A percentile compares a stretch with the other conserved stretches of the same genome.
Evolutionary conservation across 2,797 vertebrate species (phyloP).

Genomic region (Jordanella pulchra): DNA sequence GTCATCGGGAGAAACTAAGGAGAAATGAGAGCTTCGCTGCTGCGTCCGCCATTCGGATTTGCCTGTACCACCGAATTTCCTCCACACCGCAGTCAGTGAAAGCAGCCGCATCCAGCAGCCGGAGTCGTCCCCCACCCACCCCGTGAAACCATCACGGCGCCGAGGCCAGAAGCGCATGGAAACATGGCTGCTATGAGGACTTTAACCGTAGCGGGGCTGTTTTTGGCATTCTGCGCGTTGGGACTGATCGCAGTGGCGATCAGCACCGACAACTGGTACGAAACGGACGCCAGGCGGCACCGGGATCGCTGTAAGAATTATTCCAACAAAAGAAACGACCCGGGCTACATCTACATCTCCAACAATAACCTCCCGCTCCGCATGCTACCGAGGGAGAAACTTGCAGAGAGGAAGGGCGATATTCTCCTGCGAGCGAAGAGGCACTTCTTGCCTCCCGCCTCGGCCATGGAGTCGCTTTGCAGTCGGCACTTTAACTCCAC

Average conservation of each 20-base stretch:
- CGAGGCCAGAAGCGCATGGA: constrained; percentile 70
- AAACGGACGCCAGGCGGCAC: constrained; percentile 91
- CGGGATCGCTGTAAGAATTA: constrained; percentile 89
- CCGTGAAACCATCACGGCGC: constrained; percentile 63
- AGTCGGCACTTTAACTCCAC: constrained; percentile 91
- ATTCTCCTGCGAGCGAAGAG: constrained; percentile 68
- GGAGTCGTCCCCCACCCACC: constrained; percentile 58
- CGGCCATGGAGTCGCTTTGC: constrained; percentile 88
- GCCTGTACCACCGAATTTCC: constrained; percentile 42
- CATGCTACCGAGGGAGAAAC: constrained; percentile 78
- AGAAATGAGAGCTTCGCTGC: constrained; percentile 38
- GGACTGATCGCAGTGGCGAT: constrained; percentile 88
- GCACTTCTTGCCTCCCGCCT: constrained; percentile 76
- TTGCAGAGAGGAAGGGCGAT: constrained; percentile 49
- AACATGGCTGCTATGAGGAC: constrained; percentile 90
- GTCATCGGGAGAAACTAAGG: constrained; percentile 19
- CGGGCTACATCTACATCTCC: constrained; percentile 90
- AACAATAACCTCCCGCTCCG: constrained; percentile 88
- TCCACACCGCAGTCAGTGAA: constrained; percentile 56
- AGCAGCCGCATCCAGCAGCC: constrained; percentile 49
- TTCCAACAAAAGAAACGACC: constrained; percentile 88
- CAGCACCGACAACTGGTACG: constrained; percentile 92
- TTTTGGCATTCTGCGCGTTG: constrained; percentile 87
- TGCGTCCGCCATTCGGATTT: constrained; percentile 39
- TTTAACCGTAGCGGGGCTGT: constrained; percentile 87